Evolutionary conservation across 2,888 invertebrate genomes (phyloP).

Genomic region (Lasioglossum zephyrum): DNA sequence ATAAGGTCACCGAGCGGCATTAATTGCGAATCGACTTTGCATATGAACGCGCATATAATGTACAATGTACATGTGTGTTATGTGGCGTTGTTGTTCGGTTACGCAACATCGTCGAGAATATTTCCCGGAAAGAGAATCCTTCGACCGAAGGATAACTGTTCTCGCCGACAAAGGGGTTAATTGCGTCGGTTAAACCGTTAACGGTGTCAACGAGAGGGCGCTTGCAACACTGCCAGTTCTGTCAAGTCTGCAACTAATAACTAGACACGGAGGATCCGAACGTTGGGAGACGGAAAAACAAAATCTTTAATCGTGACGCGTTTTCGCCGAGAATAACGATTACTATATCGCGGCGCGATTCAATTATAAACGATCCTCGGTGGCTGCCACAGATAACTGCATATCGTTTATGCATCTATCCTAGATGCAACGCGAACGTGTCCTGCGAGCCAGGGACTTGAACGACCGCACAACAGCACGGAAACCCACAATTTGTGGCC

Average conservation of each 20-base stretch:
- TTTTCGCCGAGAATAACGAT: background rate
- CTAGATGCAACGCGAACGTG: background rate
- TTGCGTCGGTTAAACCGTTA: conserved; percentile 45
- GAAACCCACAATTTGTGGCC: no score
- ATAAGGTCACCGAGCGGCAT: background rate
- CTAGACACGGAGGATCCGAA: background rate
- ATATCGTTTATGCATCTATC: no score
- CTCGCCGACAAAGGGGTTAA: conserved; percentile 34
- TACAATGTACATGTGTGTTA: background rate
- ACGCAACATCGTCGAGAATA: background rate
- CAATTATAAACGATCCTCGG: background rate
- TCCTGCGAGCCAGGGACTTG: background rate
- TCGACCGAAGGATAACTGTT: background rate
- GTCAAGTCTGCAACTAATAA: background rate
- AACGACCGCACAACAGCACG: background rate
- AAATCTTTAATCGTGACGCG: background rate
- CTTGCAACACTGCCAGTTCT: conserved; percentile 15
- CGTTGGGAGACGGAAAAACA: conserved; percentile 10
- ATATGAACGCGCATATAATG: background rate
- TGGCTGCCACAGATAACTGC: background rate
- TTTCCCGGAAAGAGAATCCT: conserved; percentile 1
- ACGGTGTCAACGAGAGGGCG: conserved; percentile 45
- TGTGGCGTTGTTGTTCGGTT: background rate
- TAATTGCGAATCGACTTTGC: conserved; percentile 3
- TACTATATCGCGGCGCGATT: background rate